These are phyloP conservation scores for Eilema depressum DNA, from an alignment of 2,888 invertebrate genomes.

Conservation along the genomic window DNA sequence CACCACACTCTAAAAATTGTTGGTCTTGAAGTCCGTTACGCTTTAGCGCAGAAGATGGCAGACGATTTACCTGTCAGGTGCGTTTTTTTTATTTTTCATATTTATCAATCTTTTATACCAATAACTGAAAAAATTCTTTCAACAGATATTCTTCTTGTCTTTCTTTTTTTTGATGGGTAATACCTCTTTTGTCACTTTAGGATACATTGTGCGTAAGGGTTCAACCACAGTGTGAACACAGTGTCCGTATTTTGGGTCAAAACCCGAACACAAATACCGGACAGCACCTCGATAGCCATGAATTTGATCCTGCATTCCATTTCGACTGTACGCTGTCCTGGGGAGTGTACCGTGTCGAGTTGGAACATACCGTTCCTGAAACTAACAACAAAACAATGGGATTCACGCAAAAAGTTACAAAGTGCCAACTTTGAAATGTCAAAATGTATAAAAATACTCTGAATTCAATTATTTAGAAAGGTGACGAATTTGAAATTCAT, in stretches of 20 bases:
- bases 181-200: slow-evolving; percentile 73
- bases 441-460: slow-evolving; percentile 25
- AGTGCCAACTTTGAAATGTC: slow-evolving; percentile 22
- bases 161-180: slow-evolving; percentile 67
- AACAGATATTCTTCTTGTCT: slow-evolving; percentile 52
- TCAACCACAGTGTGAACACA: slow-evolving; percentile 70
- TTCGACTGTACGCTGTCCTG: slow-evolving; percentile 72
- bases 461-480: slow-evolving; percentile 15
- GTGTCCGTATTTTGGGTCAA: slow-evolving; percentile 40
- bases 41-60: slow-evolving; percentile 78
- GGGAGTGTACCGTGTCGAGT: slow-evolving; percentile 78
- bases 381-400: slow-evolving; percentile 72
- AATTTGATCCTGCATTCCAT: slow-evolving; percentile 81
- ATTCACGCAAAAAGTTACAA: slow-evolving; percentile 42
- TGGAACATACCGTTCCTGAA: slow-evolving; percentile 84
- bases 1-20: slow-evolving; percentile 72
- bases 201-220: slow-evolving; percentile 66
- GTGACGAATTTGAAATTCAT: not conserved
- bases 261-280: slow-evolving; percentile 69
- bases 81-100: slow-evolving; percentile 37
- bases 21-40: slow-evolving; percentile 81
- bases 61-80: slow-evolving; percentile 69
- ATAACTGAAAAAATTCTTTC: not conserved
- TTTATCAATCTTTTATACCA: slow-evolving; percentile 11
- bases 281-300: slow-evolving; percentile 79